Percentiles rank a stretch among this genome's conserved stretches.
phyloP scores from a whole-genome alignment of 2,888 invertebrate species.

The Megalurothrips usitatus region DNA sequence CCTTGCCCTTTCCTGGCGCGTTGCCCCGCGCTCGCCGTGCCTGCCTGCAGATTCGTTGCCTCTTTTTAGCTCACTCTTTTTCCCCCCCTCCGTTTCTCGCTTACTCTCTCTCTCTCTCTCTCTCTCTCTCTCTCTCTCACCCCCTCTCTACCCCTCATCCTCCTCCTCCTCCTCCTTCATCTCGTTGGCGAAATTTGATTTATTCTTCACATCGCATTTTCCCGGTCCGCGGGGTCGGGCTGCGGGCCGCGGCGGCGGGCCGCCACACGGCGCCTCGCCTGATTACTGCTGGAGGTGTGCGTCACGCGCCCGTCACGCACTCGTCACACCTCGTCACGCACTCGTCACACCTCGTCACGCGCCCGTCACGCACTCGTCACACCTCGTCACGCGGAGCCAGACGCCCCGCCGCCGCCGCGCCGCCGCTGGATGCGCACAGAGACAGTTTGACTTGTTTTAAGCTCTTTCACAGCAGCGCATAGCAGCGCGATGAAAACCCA shows the following conservation, averaged over 20 bases:
- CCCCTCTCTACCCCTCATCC: not conserved
- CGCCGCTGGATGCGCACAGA: too few relatives aligned
- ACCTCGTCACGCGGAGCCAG: too few relatives aligned
- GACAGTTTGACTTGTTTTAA: too few relatives aligned
- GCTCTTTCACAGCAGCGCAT: too few relatives aligned
- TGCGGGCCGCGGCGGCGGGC: too few relatives aligned
- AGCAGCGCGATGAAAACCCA: too few relatives aligned
- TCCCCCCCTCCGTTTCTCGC: not conserved
- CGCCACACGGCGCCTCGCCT: not conserved
- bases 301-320: too few relatives aligned
- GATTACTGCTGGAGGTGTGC: not conserved
- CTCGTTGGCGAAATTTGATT: constrained; percentile 28
- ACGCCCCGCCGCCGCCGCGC: too few relatives aligned
- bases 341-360: too few relatives aligned
- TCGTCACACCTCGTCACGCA: too few relatives aligned
- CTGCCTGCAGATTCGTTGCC: not conserved
- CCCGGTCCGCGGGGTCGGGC: not conserved
- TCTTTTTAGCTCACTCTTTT: not conserved
- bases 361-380: too few relatives aligned
- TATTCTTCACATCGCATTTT: constrained; percentile 13
- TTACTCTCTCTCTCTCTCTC: not conserved
- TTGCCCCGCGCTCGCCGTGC: not conserved
- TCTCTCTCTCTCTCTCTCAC: not conserved
- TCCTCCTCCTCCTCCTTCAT: not conserved
- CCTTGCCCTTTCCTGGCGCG: not conserved